A percentile compares a stretch with the other conserved stretches of the same genome.
These are phyloP conservation scores for Ostrea denselamellosa DNA, from an alignment of 1,140 invertebrate genomes.

Conservation along the genomic window DNA sequence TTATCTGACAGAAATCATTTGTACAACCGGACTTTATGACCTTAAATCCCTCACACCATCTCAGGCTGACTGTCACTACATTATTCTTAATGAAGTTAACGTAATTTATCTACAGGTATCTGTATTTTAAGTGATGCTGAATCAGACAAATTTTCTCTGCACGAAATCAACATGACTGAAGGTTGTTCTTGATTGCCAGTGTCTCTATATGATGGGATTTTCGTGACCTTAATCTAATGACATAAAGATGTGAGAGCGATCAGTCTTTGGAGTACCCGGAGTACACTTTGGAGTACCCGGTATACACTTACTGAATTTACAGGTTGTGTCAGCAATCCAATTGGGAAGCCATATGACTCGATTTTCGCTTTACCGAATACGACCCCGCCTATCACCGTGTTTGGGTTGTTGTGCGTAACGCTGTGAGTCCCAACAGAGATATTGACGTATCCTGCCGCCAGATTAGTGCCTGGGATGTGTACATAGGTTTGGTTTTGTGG, in stretches of 20 bases:
- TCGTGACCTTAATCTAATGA: too few species aligned
- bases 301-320: slow-evolving; percentile 42
- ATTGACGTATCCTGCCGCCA: slow-evolving; percentile 41
- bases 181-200: too few species aligned
- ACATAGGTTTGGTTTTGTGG: background rate
- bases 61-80: too few species aligned
- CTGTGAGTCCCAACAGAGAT: slow-evolving; percentile 32
- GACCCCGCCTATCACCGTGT: slow-evolving; percentile 28
- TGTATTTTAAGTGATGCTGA: background rate
- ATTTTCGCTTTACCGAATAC: slow-evolving; percentile 46
- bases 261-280: too few species aligned
- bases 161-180: too few species aligned
- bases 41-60: too few species aligned
- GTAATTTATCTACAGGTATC: background rate
- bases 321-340: slow-evolving; percentile 42
- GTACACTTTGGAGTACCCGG: background rate
- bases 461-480: slow-evolving; percentile 43
- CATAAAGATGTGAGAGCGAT: too few species aligned
- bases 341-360: slow-evolving; percentile 46
- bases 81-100: background rate
- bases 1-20: too few species aligned
- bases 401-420: slow-evolving; percentile 33
- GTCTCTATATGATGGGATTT: too few species aligned
- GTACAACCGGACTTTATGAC: too few species aligned
- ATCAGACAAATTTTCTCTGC: too few species aligned